Evolutionary conservation across 2,888 invertebrate species (phyloP), one percentile per base, ranked within the genome.

Genomic region (Odontomyia ornata): DNA sequence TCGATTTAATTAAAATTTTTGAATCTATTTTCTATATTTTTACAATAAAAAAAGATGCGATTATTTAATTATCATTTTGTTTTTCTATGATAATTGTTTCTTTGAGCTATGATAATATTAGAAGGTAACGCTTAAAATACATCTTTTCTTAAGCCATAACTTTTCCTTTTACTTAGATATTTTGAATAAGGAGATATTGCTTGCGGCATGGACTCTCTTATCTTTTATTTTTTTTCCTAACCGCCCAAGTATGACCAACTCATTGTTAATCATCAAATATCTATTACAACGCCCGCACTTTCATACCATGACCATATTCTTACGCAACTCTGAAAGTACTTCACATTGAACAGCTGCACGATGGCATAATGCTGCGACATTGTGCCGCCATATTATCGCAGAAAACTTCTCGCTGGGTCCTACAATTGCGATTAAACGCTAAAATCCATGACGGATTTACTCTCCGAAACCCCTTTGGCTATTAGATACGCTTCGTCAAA

Each of bases 201-300:
- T 36, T 36, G 36, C 36, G 36, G 36, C 36, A 36, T 36, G n/a
- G n/a, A n/a, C n/a, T n/a, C n/a, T 36, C 36, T 5, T 9, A 36
- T 3, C 36, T 9, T 36, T 9, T 36, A 3, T 36, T 9, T 5
- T 36, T 36, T 5, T 5, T 36, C 36, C 9, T 9, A 9, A 36
- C 5, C 9, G 36, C 36, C 36, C 36, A 5, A 65, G 36, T 30
- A 65, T 65, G 65, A 65, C 23, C 21, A 25, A 25, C 60, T 60
- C 21, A 60, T 65, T 65, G 27, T 65, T 65, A 65, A 30, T 65
- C 65, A 65, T 65, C 30, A n/a, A 65, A 65, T 65, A 36, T 65
- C 65, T 56, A 72, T 56, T 23, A 72, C 27, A 28, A 30, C 71
- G 56, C 71, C 71, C 71, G 56, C 71, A 72, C 56, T 72, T 72